phyloP scores from a whole-genome alignment of 2,113 vertebrate species.

The Rhinolophus sinicus region DNA sequence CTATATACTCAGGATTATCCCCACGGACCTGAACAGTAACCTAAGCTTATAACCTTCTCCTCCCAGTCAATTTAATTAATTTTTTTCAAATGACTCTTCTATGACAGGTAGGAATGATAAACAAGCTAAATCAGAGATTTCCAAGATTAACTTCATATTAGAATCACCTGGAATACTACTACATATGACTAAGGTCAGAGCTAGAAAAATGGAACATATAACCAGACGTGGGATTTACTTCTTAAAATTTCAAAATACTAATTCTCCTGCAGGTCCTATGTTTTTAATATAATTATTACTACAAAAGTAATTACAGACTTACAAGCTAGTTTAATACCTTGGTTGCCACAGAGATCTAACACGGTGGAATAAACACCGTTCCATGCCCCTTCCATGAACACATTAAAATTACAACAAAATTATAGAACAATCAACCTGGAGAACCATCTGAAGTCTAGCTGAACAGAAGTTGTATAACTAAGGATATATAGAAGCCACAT shows the following conservation, averaged over 20 bases:
- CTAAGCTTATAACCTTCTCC: neutral
- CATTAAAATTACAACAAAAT: too few species aligned
- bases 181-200: neutral
- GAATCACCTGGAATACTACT: neutral
- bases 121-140: neutral
- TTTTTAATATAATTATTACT: neutral
- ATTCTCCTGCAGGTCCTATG: neutral
- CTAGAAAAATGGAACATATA: neutral
- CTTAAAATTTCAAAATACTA: neutral
- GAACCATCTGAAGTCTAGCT: too few species aligned
- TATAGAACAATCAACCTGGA: too few species aligned
- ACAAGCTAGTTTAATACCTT: neutral
- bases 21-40: neutral
- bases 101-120: neutral
- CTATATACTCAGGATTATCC: neutral
- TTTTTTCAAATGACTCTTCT: neutral
- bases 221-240: neutral
- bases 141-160: neutral
- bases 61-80: neutral
- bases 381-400: too few species aligned
- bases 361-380: too few species aligned
- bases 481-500: too few species aligned
- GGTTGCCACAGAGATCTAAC: neutral
- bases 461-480: too few species aligned
- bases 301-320: neutral